Conservation (phyloP, 2,797 vertebrate species). For the Amniataba percoides region DNA sequence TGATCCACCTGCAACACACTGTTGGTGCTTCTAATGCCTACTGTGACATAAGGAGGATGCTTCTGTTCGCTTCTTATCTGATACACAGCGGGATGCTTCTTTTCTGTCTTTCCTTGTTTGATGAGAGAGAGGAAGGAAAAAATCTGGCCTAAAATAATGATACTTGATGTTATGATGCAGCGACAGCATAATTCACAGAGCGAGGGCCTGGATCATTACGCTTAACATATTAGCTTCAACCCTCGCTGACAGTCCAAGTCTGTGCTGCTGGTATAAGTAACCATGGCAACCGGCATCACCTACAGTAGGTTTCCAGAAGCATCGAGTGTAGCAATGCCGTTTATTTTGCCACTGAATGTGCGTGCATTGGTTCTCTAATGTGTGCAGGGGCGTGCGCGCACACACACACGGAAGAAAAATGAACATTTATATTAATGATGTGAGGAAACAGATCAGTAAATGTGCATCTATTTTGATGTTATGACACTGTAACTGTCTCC, state of each 20-base stretch:
- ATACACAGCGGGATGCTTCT: not conserved
- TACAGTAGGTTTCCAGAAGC: slow-evolving; percentile 70
- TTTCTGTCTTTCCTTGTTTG: not conserved
- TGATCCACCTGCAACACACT: slow-evolving; percentile 44
- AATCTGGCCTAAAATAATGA: slow-evolving; percentile 8
- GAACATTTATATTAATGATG: not conserved
- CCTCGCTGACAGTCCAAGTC: slow-evolving; percentile 54
- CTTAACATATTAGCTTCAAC: slow-evolving; percentile 57
- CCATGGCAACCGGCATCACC: slow-evolving; percentile 77
- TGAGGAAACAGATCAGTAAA: not conserved
- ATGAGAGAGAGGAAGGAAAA: not conserved
- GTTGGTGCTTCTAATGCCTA: slow-evolving; percentile 6
- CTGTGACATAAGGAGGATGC: slow-evolving; percentile 9
- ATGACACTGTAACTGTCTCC: not conserved
- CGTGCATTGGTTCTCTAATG: not conserved
- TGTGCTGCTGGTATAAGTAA: slow-evolving; percentile 62
- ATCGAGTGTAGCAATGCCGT: slow-evolving; percentile 10
- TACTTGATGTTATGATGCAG: slow-evolving; percentile 9
- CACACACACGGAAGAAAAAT: not conserved
- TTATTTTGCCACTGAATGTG: slow-evolving; percentile 34
- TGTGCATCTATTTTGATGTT: not conserved
- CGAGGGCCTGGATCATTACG: slow-evolving; percentile 41
- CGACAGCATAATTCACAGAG: slow-evolving; percentile 23
- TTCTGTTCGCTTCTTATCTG: slow-evolving; percentile 9
- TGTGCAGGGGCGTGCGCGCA: not conserved